phyloP scores from a whole-genome alignment of 2,888 invertebrate species.

The Copidosoma aretas region DNA sequence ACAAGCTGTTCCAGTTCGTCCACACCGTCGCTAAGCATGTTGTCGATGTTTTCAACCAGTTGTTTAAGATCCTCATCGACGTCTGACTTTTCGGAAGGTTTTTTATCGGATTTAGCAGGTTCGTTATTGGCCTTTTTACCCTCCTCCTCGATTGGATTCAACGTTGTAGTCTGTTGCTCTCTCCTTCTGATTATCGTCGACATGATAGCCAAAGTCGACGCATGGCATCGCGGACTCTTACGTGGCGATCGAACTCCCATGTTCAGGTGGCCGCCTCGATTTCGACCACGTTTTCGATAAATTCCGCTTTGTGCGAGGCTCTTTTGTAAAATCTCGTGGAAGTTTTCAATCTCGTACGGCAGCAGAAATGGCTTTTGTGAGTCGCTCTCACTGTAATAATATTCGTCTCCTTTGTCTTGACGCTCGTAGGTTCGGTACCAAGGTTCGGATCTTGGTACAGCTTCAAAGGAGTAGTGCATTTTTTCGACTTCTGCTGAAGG shows the following conservation, averaged over 20 bases:
- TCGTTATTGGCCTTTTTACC: constrained; percentile 11
- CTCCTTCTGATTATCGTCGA: constrained; percentile 59
- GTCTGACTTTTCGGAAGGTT: constrained; percentile 49
- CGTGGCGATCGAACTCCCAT: constrained; percentile 68
- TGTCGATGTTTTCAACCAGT: constrained; percentile 63
- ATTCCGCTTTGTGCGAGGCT: constrained; percentile 43
- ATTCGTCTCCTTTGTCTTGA: constrained; percentile 75
- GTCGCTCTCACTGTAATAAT: constrained; percentile 68
- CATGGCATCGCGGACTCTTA: constrained; percentile 87
- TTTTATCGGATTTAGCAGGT: constrained; percentile 39
- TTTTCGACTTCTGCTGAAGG: constrained; percentile 66
- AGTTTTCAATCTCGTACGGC: constrained; percentile 75
- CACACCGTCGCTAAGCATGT: constrained; percentile 62
- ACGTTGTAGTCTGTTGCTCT: constrained; percentile 43
- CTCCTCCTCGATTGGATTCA: constrained; percentile 48
- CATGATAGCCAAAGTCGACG: constrained; percentile 84
- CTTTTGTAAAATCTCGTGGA: constrained; percentile 54
- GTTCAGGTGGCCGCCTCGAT: constrained; percentile 41
- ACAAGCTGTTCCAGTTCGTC: constrained; percentile 65
- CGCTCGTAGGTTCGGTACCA: constrained; percentile 82
- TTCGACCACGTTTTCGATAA: constrained; percentile 41
- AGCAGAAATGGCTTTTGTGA: constrained; percentile 71
- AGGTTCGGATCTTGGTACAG: constrained; percentile 74
- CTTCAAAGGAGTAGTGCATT: constrained; percentile 78
- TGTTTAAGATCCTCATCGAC: constrained; percentile 55